Percentiles rank a stretch among this genome's conserved stretches.
These are phyloP conservation scores for Chionis minor DNA, from an alignment of 2,113 vertebrate species.

Conservation along the genomic window DNA sequence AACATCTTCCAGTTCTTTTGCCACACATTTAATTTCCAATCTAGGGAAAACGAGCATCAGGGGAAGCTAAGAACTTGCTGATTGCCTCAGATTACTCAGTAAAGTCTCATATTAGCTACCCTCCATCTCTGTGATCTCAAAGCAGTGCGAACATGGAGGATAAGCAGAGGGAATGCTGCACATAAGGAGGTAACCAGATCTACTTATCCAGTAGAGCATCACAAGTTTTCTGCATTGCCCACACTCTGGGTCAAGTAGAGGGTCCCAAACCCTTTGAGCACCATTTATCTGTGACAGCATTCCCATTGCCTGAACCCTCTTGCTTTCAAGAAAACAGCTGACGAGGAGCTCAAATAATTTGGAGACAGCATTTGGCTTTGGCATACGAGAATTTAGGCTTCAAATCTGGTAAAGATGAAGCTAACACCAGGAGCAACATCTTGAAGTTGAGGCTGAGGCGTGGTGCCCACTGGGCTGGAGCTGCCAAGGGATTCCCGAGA, in stretches of 20 bases:
- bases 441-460: not conserved
- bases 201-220: not conserved
- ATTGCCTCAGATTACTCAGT: not conserved
- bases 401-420: not conserved
- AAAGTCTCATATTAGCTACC: not conserved
- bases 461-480: not conserved
- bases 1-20: constrained; percentile 9
- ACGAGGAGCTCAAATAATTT: not conserved
- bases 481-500: not conserved
- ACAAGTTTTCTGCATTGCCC: not conserved
- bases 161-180: not conserved
- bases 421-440: not conserved
- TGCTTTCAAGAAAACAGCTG: not conserved
- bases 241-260: not conserved
- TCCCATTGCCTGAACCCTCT: not conserved
- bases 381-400: not conserved
- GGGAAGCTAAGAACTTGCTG: not conserved
- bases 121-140: not conserved
- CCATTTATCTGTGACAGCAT: not conserved
- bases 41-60: not conserved
- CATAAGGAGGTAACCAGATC: not conserved
- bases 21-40: not conserved
- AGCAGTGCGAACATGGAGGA: not conserved
- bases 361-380: not conserved
- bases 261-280: not conserved